phyloP scores from a whole-genome alignment of 2,888 invertebrate genomes.

The Byasa hedistus region DNA sequence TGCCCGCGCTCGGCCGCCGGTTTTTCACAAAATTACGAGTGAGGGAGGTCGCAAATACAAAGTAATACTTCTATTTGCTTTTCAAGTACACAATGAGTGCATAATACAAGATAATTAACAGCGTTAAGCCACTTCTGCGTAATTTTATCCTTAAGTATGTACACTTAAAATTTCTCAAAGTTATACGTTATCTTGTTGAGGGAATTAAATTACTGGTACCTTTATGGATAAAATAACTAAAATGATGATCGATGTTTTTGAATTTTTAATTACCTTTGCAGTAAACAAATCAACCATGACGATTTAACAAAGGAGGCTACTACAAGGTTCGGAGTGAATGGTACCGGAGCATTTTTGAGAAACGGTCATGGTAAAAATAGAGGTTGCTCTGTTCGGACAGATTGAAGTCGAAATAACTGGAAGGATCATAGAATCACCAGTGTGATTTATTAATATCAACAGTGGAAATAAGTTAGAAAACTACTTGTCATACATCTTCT shows the following conservation, averaged over 20 bases:
- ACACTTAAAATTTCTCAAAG: background rate
- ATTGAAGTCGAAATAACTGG: background rate
- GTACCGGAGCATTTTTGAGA: no score
- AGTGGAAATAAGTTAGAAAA: conserved; percentile 3
- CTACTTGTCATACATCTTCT: background rate
- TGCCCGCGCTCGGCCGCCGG: background rate
- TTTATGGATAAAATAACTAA: no score
- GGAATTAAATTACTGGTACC: background rate
- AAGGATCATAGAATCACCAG: background rate
- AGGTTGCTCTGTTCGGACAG: no score
- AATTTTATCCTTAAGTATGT: background rate
- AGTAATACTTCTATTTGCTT: conserved; percentile 2
- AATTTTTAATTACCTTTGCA: no score
- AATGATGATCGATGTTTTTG: no score
- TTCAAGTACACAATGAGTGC: conserved; percentile 16
- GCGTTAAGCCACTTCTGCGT: conserved; percentile 9
- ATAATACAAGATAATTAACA: conserved; percentile 16
- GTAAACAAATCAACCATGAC: no score
- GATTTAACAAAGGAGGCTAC: no score
- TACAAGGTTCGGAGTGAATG: no score
- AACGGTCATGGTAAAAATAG: no score
- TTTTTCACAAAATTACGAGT: background rate
- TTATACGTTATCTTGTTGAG: background rate
- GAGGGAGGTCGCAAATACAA: conserved; percentile 1
- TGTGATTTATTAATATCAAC: background rate